Evolutionary conservation across 1,140 invertebrate species (phyloP), one percentile per base, ranked within the genome.

Genomic region (Delia radicum): DNA sequence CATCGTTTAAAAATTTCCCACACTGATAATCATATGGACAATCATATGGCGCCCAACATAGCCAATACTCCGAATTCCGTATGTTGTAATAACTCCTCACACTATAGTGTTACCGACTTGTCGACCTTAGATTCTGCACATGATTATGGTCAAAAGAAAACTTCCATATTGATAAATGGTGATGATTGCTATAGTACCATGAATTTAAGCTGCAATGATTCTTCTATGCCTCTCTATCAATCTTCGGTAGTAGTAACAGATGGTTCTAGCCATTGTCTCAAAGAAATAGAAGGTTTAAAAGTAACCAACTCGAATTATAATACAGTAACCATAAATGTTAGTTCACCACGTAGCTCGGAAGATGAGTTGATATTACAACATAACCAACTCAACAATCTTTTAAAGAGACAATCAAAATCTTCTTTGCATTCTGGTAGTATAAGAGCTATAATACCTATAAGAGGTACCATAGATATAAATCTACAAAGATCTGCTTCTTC

Each of bases 81-180:
- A 62, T 62, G 21, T 61, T 61, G 3, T 15, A 61, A 5, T 24
- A 2, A 13, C 61, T 27, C 61, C 21, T 61, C 69, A 10, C 74
- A 72, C 48, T 76, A 73, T 46, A 65, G 33, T 33, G 65, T 73
- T 65, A 73, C 33, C 21, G 71, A 26, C 65, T 63, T 46, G 37
- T 63, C n/a, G 48, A 31, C n/a, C 18, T 33, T 61, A 72, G 65
- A 27, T 71, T 3, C 18, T 67, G 3, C 27, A 29, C 7, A 46
- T 28, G 67, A 48, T 77, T 75, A 82, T 85, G 87, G 81, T 71
- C 89, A 90, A 74, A 89, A 90, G 81, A 91, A 92, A 85, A 94
- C 92, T 4, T 94, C 92, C 6, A 93, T 94, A 77, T 86, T 93
- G 83, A 93, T 94, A 74, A 93, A 90, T 79, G 91, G 91, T 5